Conservation (phyloP, 2,888 invertebrate genomes). For the Pycnomerus fuliginosus region DNA sequence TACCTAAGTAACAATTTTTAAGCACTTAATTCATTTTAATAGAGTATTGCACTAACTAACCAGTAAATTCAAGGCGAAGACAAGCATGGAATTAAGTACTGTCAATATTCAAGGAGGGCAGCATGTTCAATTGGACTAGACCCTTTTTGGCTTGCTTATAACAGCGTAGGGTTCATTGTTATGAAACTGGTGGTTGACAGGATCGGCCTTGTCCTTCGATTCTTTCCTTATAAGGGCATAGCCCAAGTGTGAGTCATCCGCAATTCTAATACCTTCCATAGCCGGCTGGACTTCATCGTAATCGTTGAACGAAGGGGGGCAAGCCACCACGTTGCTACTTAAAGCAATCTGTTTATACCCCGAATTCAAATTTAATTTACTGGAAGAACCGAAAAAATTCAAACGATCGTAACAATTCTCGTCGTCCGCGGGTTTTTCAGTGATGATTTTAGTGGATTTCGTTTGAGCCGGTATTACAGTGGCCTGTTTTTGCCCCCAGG, state of each 20-base stretch:
- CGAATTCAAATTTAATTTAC: constrained; percentile 63
- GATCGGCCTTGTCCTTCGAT: constrained; percentile 40
- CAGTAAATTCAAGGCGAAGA: too few species aligned
- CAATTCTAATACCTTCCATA: constrained; percentile 69
- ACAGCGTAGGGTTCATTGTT: constrained; percentile 81
- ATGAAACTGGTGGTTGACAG: constrained; percentile 67
- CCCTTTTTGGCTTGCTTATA: constrained; percentile 82
- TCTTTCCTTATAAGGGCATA: constrained; percentile 76
- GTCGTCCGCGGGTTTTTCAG: too few species aligned
- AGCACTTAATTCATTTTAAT: too few species aligned
- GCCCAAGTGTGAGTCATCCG: constrained; percentile 78
- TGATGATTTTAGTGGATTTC: not conserved
- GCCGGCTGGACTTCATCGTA: constrained; percentile 69
- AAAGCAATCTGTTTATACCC: constrained; percentile 71
- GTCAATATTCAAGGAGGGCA: too few species aligned
- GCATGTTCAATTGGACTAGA: too few species aligned
- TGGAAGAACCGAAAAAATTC: constrained; percentile 77
- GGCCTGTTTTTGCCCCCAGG: constrained; percentile 49
- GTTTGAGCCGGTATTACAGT: constrained; percentile 39
- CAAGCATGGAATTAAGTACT: too few species aligned
- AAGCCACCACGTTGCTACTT: constrained; percentile 17
- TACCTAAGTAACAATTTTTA: too few species aligned
- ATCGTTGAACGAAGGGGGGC: constrained; percentile 61
- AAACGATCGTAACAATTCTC: constrained; percentile 77
- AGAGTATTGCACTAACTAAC: too few species aligned